A percentile compares a stretch with the other conserved stretches of the same genome.
phyloP scores from a whole-genome alignment of 1,140 invertebrate genomes.

The Ostrea edulis region DNA sequence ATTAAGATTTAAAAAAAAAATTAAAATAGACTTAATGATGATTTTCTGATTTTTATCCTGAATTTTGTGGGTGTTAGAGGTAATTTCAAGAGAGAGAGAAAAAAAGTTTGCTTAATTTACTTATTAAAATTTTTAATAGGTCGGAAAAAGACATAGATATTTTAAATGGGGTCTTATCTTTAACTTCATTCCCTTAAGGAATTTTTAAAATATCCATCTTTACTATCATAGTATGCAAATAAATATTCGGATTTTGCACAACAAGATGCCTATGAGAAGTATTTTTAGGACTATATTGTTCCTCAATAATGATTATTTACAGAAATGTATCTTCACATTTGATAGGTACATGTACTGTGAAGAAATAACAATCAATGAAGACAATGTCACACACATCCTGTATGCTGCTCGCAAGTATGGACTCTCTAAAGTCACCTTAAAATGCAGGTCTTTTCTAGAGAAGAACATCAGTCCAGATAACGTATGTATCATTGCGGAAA shows the following conservation, averaged over 20 bases:
- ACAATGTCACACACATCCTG: conserved; percentile 89
- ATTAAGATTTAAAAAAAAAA: too few relatives aligned
- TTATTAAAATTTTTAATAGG: too few relatives aligned
- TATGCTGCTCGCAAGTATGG: conserved; percentile 92
- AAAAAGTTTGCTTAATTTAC: too few relatives aligned
- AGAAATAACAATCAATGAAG: conserved; percentile 82
- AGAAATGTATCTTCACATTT: not conserved
- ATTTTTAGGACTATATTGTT: too few relatives aligned
- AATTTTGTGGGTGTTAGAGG: too few relatives aligned
- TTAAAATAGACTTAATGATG: too few relatives aligned
- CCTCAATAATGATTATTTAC: not conserved
- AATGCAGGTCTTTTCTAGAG: conserved; percentile 89
- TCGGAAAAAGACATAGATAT: too few relatives aligned
- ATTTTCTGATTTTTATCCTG: too few relatives aligned
- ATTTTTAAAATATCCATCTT: too few relatives aligned
- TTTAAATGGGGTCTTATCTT: too few relatives aligned
- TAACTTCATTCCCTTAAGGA: too few relatives aligned
- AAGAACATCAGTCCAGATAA: conserved; percentile 87
- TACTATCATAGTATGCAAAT: not conserved
- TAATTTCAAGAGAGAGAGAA: too few relatives aligned
- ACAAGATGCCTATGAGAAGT: not conserved
- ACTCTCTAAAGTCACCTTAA: conserved; percentile 87
- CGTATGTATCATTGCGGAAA: conserved; percentile 80
- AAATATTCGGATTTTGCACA: not conserved
- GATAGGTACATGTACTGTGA: conserved; percentile 60